Percentiles rank a stretch among this genome's conserved stretches.
Evolutionary conservation across 2,888 invertebrate species (phyloP).

Genomic region (Pseudococcus jackbeardsleyi): DNA sequence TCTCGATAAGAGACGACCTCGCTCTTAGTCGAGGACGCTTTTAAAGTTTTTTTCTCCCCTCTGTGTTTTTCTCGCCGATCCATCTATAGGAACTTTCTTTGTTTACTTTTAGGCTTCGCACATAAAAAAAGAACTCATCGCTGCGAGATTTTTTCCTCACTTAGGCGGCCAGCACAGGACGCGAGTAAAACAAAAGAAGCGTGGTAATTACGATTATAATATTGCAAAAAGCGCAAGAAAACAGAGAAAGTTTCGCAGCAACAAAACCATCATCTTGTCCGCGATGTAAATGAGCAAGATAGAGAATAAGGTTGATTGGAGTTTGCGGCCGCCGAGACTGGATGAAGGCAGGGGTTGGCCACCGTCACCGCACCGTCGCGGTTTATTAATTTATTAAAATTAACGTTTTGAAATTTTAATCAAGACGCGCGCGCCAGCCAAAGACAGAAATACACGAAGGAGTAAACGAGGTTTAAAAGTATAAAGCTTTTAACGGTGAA

Average conservation of each 20-base stretch:
- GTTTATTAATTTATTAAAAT: constrained; percentile 57
- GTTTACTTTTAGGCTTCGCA: not conserved
- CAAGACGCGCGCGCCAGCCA: constrained; percentile 5
- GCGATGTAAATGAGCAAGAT: not conserved
- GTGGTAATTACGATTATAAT: constrained; percentile 16
- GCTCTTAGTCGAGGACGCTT: not conserved
- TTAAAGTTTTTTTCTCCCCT: not conserved
- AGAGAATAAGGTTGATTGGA: not conserved
- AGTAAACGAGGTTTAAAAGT: not conserved
- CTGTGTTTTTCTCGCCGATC: not conserved
- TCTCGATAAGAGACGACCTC: not conserved
- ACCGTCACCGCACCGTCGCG: not conserved
- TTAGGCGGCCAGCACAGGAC: not conserved
- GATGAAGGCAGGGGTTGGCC: not conserved
- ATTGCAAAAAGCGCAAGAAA: not conserved
- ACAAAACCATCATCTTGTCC: not conserved
- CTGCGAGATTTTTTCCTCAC: not conserved
- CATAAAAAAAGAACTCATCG: too few species aligned
- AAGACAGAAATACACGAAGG: not conserved
- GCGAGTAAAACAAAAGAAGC: not conserved
- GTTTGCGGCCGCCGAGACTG: not conserved
- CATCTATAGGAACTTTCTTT: not conserved
- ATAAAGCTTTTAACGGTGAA: constrained; percentile 54
- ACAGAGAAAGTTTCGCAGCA: not conserved
- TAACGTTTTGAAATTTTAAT: constrained; percentile 54